Evolutionary conservation across 2,113 vertebrate genomes (phyloP), one percentile per base, ranked within the genome.

Genomic region (Petromus typicus): DNA sequence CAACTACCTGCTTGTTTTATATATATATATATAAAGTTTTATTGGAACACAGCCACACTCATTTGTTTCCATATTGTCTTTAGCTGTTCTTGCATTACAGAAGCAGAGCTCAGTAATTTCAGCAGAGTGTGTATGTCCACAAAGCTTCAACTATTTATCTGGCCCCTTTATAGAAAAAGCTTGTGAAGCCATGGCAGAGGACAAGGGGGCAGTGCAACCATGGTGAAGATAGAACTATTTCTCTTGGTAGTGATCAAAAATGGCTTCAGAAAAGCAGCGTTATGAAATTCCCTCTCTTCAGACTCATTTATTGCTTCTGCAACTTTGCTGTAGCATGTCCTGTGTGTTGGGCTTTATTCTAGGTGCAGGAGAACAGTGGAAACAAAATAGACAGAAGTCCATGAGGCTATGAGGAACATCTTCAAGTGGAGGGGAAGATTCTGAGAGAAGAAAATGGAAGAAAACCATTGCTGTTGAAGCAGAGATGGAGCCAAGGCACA

Each of bases 61-160:
- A 40, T 79, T 63, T 83, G 37, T 80, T 94, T 89, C 45, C 3
- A 7, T 25, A 6, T 48, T 79, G 34, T 1, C 23, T n/a, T 48
- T 73, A 67, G 9, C 57, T 83, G 48, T 17, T 76, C 83, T 95
- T 64, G 18, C 7, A 48, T 14, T 45, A 59, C 0, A 43, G 22
- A 1, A 66, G 14, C 22, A 61, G 57, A 69, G 32, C 14, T 34
- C 32, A 81, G 64, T 57, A 43, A 10, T 37, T 75, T 22, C 78
- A 13, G 4, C 37, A 34, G 57, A 61, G 54, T 66, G 37, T 69
- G 0, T 71, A 51, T 37, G 37, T 59, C 37, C 6, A 0, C 12
- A 64, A 76, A 89, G 17, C 45, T 32, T 89, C 7, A 94, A 95
- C 45, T 64, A 66, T 73, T 48, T 83, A 76, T 93, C 34, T 89